Percentiles rank a stretch among this genome's conserved stretches.
Conservation (phyloP, 2,888 invertebrate genomes). For the Brachyptera putata region DNA sequence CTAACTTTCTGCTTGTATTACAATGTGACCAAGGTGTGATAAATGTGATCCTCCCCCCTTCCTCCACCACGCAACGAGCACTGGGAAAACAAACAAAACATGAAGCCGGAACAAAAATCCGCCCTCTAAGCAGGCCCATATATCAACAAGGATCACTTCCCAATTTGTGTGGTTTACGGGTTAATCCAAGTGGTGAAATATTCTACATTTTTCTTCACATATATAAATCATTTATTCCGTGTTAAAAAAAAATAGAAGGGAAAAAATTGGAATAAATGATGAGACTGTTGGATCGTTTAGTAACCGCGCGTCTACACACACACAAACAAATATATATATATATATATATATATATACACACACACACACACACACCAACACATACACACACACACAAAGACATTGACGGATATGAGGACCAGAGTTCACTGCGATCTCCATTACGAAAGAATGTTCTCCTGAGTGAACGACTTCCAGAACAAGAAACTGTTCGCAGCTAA, state of each 20-base stretch:
- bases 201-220: constrained; percentile 21
- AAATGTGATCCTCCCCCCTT: constrained; percentile 9
- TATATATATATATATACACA: constrained; percentile 7
- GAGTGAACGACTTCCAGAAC: no score
- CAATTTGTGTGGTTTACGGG: constrained; percentile 24
- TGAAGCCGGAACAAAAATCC: neutral
- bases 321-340: no score
- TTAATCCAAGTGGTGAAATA: constrained; percentile 25
- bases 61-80: neutral
- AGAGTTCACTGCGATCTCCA: no score
- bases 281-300: neutral
- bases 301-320: neutral
- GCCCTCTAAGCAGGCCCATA: constrained; percentile 18
- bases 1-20: no score
- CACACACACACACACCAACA: neutral
- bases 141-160: constrained; percentile 28
- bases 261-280: neutral
- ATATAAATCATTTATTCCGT: constrained; percentile 22
- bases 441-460: no score
- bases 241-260: constrained; percentile 1
- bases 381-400: no score
- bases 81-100: constrained; percentile 14
- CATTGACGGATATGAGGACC: no score
- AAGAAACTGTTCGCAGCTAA: no score
- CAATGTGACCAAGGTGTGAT: constrained; percentile 12